Percentiles rank a stretch among this genome's conserved stretches.
Evolutionary conservation across 2,888 invertebrate species (phyloP).

Genomic region (Cryptops parisi): DNA sequence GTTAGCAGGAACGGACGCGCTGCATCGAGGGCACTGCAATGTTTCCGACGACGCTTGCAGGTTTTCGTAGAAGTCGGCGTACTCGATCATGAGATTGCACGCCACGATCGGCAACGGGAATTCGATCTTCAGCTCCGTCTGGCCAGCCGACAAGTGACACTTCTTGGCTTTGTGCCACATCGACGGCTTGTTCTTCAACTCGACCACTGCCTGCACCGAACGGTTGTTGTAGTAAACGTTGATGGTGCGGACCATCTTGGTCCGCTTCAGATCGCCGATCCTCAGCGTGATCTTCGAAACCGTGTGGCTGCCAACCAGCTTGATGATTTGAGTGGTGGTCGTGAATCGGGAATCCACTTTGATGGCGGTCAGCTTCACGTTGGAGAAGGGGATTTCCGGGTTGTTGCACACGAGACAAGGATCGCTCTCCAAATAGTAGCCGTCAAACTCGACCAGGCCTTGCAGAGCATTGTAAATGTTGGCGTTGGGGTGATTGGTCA

Average conservation of each 20-base stretch:
- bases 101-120: slow-evolving; percentile 94
- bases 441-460: slow-evolving; percentile 89
- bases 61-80: slow-evolving; percentile 94
- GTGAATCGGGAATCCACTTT: slow-evolving; percentile 96
- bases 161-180: slow-evolving; percentile 97
- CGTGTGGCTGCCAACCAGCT: slow-evolving; percentile 85
- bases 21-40: slow-evolving; percentile 87
- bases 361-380: slow-evolving; percentile 80
- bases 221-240: slow-evolving; percentile 95
- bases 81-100: slow-evolving; percentile 96
- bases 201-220: slow-evolving; percentile 84
- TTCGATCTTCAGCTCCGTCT: slow-evolving; percentile 92
- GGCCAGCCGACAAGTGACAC: slow-evolving; percentile 73
- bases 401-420: slow-evolving; percentile 97
- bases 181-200: slow-evolving; percentile 87
- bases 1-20: slow-evolving; percentile 90
- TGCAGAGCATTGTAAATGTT: slow-evolving; percentile 80
- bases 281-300: slow-evolving; percentile 86
- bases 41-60: slow-evolving; percentile 86
- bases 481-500: slow-evolving; percentile 86
- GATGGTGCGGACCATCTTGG: slow-evolving; percentile 92
- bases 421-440: slow-evolving; percentile 90
- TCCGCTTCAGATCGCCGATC: slow-evolving; percentile 86
- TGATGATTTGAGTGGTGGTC: slow-evolving; percentile 93
- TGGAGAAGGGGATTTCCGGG: slow-evolving; percentile 82